Evolutionary conservation across 2,113 vertebrate species (phyloP), one percentile per base, ranked within the genome.

Genomic region (Tor tambroides): DNA sequence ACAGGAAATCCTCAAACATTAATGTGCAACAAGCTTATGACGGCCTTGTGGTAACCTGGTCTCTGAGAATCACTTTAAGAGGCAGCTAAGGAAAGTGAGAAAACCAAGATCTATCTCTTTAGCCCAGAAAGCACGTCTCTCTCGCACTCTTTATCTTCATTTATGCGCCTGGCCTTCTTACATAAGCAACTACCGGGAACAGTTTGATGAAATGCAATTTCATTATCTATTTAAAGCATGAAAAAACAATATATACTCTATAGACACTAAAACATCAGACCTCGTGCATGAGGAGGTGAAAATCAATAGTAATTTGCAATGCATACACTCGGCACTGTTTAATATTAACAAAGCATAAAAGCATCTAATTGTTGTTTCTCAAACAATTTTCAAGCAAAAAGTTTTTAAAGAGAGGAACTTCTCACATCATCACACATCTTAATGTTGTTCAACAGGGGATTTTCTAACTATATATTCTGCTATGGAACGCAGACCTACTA

Each of bases 1-100:
- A 89, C 89, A 89, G 85, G 76, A 85, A 81, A 89, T 87, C 51
- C 81, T 89, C 87, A 92, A 91, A 89, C 92, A 93, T 80, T 89
- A 74, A 91, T 93, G 92, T 72, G 89, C 67, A 80, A 86, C 30
- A 65, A 85, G 69, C 41, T 85, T 84, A 71, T 78, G 86, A 30
- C 26, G 46, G 26, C 3, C 6, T 87, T 35, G 46, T 26, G 46
- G 49, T 75, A 38, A 67, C 87, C 65, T 10, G 1, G 35, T 72
- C 35, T 46, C 79, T 75, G 41, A 35, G 74, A 46, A 71, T 90
- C 88, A 88, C 75, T 89, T 85, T 72, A 86, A 80, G 90, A 61
- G 43, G 49, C 54, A 75, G n/a, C 76, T 46, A 6, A 9, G 43
- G 0, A n/a, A 8, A 41, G 11, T 65, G 23, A 15, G 49, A 76